Evolutionary conservation across 1,140 invertebrate genomes (phyloP), one percentile per base, ranked within the genome.

Genomic region (Aphis craccivora): DNA sequence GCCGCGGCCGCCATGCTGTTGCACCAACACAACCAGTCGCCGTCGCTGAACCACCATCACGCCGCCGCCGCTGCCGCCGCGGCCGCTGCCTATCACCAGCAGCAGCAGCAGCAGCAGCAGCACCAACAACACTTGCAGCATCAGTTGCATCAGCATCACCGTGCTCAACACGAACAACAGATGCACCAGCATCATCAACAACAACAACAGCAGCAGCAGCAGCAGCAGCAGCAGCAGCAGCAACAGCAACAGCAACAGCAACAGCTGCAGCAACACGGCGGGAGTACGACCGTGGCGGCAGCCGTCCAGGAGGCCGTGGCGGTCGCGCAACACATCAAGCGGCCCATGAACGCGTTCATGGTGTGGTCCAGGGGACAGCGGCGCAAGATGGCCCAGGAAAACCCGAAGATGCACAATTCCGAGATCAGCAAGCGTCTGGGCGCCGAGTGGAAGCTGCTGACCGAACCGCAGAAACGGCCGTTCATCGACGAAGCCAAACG

Each of bases 351-450:
- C 95, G 98, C 98, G 8, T 98, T 98, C 95, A 98, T 98, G 98
- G 98, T 98, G 40, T 98, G 98, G 98, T 98, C 98, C 5, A 95
- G 98, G 86, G 98, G 97, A 48, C 98, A 99, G 95, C 95, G 98
- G 93, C 96, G 98, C 94, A 98, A 99, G 96, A 99, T 99, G 98
- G 98, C 99, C 8, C 98, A 99, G 95, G 98, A 99, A 95, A 99
- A 99, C 96, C 99, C 98, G 3, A 99, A 99, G 96, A 99, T 99
- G 98, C 98, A 99, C 95, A 99, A 99, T 95, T 98, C 98, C 0
- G 98, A 99, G 95, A 99, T 99, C 94, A 98, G 98, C 40, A 99
- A 99, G 95, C 96, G 98, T 94, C 95, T 99, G 81, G 98, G 98
- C 2, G 97, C 97, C 11, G 97, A 98, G 94, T 99, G 98, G 98